Evolutionary conservation across 2,888 invertebrate species (phyloP).

Genomic region (Xylota segnis): DNA sequence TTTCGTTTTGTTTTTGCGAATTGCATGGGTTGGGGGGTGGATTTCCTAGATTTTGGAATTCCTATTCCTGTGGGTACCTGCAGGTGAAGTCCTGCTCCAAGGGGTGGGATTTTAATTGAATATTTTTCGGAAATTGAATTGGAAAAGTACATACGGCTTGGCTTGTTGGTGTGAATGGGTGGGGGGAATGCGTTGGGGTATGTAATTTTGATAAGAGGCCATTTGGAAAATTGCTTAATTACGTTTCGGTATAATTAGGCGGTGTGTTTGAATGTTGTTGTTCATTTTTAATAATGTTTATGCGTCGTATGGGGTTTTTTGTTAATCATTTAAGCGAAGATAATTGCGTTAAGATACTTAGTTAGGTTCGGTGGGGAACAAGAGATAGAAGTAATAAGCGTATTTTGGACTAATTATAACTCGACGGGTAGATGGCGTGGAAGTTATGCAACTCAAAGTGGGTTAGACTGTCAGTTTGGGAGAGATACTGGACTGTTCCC

Average conservation of each 20-base stretch:
- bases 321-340: constrained; percentile 8
- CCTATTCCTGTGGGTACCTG: background rate
- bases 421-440: background rate
- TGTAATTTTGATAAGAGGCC: background rate
- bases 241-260: constrained; percentile 28
- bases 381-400: background rate
- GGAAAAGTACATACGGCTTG: background rate
- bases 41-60: background rate
- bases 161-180: background rate
- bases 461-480: background rate
- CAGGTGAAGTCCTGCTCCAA: background rate
- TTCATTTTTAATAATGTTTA: constrained; percentile 15
- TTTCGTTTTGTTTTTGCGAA: constrained; percentile 3
- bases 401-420: background rate
- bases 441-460: background rate
- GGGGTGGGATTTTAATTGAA: constrained; percentile 38
- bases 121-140: constrained; percentile 50
- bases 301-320: background rate
- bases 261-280: constrained; percentile 10
- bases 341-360: constrained; percentile 16
- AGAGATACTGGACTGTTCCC: background rate
- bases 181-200: background rate
- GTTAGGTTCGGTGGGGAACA: background rate
- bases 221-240: constrained; percentile 29
- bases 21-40: background rate